Percentiles rank a stretch among this genome's conserved stretches.
These are phyloP conservation scores for Rhodophaea formosa DNA, from an alignment of 2,888 invertebrate species.

Conservation along the genomic window DNA sequence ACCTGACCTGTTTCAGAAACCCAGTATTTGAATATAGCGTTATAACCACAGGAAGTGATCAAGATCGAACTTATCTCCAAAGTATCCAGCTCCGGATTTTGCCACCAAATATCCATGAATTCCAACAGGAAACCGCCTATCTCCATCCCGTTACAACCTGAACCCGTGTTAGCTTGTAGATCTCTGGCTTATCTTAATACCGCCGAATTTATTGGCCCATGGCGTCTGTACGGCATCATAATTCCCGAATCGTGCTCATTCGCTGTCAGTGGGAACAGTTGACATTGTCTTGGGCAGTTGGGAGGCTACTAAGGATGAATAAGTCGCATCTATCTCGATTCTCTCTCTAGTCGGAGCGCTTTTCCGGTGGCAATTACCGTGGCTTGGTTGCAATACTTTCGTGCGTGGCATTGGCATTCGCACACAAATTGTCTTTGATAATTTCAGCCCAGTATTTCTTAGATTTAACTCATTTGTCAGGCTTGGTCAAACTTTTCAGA, in stretches of 20 bases:
- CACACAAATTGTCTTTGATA: too few relatives aligned
- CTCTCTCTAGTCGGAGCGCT: not conserved
- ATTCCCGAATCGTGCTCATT: conserved; percentile 47
- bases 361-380: too few relatives aligned
- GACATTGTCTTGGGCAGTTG: conserved; percentile 26
- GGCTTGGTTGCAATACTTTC: too few relatives aligned
- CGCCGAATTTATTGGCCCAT: conserved; percentile 42
- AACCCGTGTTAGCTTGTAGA: conserved; percentile 23
- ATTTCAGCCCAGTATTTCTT: too few relatives aligned
- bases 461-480: too few relatives aligned
- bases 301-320: not conserved
- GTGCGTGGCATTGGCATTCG: too few relatives aligned
- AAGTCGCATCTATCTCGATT: not conserved
- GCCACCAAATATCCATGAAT: conserved; percentile 1
- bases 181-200: conserved; percentile 48
- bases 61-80: not conserved
- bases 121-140: conserved; percentile 20
- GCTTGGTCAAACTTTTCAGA: too few relatives aligned
- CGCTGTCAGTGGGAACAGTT: conserved; percentile 42
- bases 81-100: not conserved
- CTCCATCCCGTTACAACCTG: conserved; percentile 11
- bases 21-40: too few relatives aligned
- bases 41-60: not conserved
- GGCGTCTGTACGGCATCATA: conserved; percentile 47
- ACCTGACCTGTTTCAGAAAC: too few relatives aligned